A percentile compares a stretch with the other conserved stretches of the same genome.
These are phyloP conservation scores for Ptychoptera albimana DNA, from an alignment of 2,888 invertebrate genomes.

Conservation along the genomic window DNA sequence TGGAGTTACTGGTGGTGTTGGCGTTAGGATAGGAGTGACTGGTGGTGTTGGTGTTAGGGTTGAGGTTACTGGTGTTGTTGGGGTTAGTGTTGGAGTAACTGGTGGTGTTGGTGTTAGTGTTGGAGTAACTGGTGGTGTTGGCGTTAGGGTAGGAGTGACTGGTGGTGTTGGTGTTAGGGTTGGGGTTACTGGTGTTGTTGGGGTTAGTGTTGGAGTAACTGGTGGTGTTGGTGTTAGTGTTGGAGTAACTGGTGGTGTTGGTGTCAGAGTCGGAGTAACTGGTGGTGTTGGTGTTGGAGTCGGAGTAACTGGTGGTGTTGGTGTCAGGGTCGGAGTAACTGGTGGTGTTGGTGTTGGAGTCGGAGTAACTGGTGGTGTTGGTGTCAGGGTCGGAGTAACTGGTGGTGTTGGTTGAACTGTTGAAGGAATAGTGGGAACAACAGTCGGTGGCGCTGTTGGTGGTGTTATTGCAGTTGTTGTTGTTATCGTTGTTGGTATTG, in stretches of 20 bases:
- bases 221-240: background rate
- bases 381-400: background rate
- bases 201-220: background rate
- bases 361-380: too few relatives aligned
- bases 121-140: background rate
- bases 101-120: background rate
- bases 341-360: too few relatives aligned
- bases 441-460: conserved; percentile 7
- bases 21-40: background rate
- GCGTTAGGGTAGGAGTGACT: background rate
- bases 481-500: background rate
- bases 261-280: background rate
- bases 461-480: conserved; percentile 11
- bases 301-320: background rate
- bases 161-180: background rate
- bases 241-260: too few relatives aligned
- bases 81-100: background rate
- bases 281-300: background rate
- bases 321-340: too few relatives aligned
- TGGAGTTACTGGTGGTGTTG: background rate
- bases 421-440: conserved; percentile 9
- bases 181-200: background rate
- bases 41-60: background rate
- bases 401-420: background rate
- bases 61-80: background rate